Evolutionary conservation across 1,140 invertebrate species (phyloP), one percentile per base, ranked within the genome.

Genomic region (Eulimnadia texana): DNA sequence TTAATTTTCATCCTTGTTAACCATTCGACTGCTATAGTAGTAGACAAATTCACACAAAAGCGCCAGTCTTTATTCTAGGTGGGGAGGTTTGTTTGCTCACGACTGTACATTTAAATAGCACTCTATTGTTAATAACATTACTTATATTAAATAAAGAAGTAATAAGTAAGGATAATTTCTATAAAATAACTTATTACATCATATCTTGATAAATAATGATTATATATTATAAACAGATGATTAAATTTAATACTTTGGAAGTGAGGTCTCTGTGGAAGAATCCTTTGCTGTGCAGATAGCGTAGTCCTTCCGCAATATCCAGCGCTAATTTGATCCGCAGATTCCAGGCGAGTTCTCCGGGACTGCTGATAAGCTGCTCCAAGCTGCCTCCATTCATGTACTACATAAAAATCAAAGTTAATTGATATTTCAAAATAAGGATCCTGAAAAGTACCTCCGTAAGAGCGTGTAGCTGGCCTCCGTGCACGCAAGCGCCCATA

Each of bases 221-320:
- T 9, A 42, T 42, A 16, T 42, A 42, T 9, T 9, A 42, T 42
- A 6, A 42, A 42, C 16, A 9, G 16, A 42, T 42, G 33, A 42
- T 42, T 58, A 64, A 16, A 64, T 25, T 25, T 25, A 20, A 25
- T 72, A 91, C 90, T 81, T 91, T 93, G 68, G 91, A 91, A 51
- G 94, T 98, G 65, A 98, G 82, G 75, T 98, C 94, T 64, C 93
- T 79, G 71, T 98, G 94, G 73, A 98, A 93, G 67, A 94, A 82
- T 24, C 90, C 89, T 56, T 84, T 80, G 51, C 84, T 85, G 76
- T 98, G 93, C 19, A 98, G 79, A 73, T 96, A 97, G 64, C 82
- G 76, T 86, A 98, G 90, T 42, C 93, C 94, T 47, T 77, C 77
- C 3, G 91, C 84, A 54, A 97, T 88, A 74, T 96, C 90, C 16